These are phyloP conservation scores for Stenotaenia linearis DNA, from an alignment of 2,888 invertebrate genomes.

Conservation along the genomic window DNA sequence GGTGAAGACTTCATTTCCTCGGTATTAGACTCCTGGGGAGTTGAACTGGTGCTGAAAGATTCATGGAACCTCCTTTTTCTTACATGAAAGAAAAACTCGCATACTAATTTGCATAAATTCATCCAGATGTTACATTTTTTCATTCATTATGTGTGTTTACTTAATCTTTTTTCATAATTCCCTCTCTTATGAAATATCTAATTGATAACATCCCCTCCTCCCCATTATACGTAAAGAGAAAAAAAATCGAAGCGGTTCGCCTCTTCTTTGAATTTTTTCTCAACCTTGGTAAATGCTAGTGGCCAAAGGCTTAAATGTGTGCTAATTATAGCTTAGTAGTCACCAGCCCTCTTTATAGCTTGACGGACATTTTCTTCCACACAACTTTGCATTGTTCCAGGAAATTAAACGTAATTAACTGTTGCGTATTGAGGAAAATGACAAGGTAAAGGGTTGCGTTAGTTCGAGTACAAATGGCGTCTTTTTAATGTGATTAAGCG, in stretches of 20 bases:
- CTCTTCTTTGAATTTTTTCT: background rate
- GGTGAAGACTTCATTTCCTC: background rate
- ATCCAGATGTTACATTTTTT: background rate
- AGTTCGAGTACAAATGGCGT: too few relatives aligned
- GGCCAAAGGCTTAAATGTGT: slow-evolving; percentile 2
- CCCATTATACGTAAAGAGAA: background rate
- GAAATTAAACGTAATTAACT: background rate
- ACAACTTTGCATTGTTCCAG: background rate
- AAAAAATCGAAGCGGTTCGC: background rate
- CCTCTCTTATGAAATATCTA: background rate
- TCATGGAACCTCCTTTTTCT: background rate
- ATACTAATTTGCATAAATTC: background rate
- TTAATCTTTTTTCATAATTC: background rate
- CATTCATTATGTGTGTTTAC: background rate
- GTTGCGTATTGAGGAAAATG: background rate
- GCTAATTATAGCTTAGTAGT: background rate
- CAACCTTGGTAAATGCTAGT: background rate
- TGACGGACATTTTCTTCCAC: background rate
- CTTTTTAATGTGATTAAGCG: background rate
- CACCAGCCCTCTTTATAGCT: background rate
- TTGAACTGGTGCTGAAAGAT: slow-evolving; percentile 11
- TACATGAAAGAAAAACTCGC: background rate
- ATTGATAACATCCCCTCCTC: background rate
- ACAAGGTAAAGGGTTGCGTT: background rate
- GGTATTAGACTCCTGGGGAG: slow-evolving; percentile 12